These are phyloP conservation scores for Drosophila pegasa DNA, from an alignment of 2,888 invertebrate species.

Conservation along the genomic window DNA sequence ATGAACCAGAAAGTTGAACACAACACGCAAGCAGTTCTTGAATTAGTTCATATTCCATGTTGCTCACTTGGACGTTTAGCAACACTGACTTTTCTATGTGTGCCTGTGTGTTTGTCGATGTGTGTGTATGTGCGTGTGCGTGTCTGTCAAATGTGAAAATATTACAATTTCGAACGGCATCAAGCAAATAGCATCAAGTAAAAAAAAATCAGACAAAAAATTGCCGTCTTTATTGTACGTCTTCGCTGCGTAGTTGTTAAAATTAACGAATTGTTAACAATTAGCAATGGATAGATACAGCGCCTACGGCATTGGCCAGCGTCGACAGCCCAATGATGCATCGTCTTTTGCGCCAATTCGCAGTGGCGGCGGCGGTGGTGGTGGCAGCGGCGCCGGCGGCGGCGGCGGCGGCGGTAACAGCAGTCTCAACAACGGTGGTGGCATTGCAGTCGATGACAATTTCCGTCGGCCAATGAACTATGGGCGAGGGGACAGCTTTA, in stretches of 20 bases:
- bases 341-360: slow-evolving; percentile 58
- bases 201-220: slow-evolving; percentile 2
- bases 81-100: slow-evolving; percentile 25
- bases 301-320: slow-evolving; percentile 67
- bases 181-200: slow-evolving; percentile 13
- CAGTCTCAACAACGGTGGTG: background rate
- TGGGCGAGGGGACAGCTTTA: slow-evolving; percentile 18
- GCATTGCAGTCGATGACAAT: slow-evolving; percentile 24
- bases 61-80: background rate
- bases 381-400: slow-evolving; percentile 2
- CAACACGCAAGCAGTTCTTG: background rate
- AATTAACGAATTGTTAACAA: slow-evolving; percentile 12
- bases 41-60: slow-evolving; percentile 1
- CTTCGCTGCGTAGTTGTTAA: background rate
- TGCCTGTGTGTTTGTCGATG: background rate
- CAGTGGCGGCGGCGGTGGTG: slow-evolving; percentile 20
- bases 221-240: slow-evolving; percentile 9
- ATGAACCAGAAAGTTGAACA: background rate
- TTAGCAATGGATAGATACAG: slow-evolving; percentile 56
- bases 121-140: slow-evolving; percentile 32
- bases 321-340: slow-evolving; percentile 49
- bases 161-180: slow-evolving; percentile 44
- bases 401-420: slow-evolving; percentile 16
- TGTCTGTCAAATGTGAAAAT: slow-evolving; percentile 55
- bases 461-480: slow-evolving; percentile 45